Conservation (phyloP, 2,797 vertebrate species). For the Podargus strigoides region DNA sequence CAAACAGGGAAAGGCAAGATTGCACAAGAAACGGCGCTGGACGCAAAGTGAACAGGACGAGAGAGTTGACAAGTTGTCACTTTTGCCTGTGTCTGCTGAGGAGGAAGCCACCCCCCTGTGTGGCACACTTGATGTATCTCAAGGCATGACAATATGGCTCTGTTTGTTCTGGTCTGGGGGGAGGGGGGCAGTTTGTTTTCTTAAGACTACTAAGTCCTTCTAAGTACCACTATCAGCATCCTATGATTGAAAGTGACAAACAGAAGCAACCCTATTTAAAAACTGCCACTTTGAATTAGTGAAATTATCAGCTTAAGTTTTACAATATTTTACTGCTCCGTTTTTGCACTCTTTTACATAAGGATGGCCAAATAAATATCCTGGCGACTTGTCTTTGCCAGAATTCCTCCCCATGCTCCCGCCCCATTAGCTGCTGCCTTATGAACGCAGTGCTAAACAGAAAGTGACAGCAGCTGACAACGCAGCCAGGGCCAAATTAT, state of each 20-base stretch:
- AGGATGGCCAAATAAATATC: slow-evolving; percentile 43
- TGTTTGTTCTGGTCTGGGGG: slow-evolving; percentile 41
- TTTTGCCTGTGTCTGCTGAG: slow-evolving; percentile 20
- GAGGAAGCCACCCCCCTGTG: background rate
- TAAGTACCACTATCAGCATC: slow-evolving; percentile 69
- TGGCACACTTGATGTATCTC: slow-evolving; percentile 51
- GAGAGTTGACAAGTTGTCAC: slow-evolving; percentile 67
- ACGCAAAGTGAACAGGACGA: slow-evolving; percentile 64
- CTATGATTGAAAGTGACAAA: slow-evolving; percentile 78
- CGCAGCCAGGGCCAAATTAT: slow-evolving; percentile 53
- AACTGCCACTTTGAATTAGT: slow-evolving; percentile 76
- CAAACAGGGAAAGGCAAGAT: slow-evolving; percentile 47
- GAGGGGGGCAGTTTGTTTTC: slow-evolving; percentile 66
- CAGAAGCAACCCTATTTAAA: slow-evolving; percentile 71
- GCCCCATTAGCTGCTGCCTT: slow-evolving; percentile 65
- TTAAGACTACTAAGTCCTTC: slow-evolving; percentile 75
- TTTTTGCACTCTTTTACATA: slow-evolving; percentile 56
- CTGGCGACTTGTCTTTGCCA: slow-evolving; percentile 16
- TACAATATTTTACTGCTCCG: slow-evolving; percentile 60
- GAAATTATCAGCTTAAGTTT: slow-evolving; percentile 65
- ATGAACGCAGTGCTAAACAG: slow-evolving; percentile 53
- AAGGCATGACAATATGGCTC: slow-evolving; percentile 60
- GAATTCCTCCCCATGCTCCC: slow-evolving; percentile 55
- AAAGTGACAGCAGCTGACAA: slow-evolving; percentile 65
- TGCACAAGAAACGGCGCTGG: background rate